phyloP scores from a whole-genome alignment of 1,140 invertebrate species.

The Caerostris extrusa region DNA sequence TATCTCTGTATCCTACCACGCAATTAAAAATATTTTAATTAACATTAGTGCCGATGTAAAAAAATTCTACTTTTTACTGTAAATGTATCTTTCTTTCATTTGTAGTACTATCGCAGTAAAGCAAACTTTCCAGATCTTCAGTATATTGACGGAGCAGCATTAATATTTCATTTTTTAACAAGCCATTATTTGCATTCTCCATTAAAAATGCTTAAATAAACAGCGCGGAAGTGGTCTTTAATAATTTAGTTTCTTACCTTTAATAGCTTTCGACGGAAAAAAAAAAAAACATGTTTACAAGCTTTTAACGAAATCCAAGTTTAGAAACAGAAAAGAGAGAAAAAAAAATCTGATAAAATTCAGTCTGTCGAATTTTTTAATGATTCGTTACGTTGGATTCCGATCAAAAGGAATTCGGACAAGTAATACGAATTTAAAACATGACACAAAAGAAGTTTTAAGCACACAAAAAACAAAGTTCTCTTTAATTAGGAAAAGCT shows the following conservation, averaged over 20 bases:
- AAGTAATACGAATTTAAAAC: constrained; percentile 69
- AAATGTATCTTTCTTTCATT: not conserved
- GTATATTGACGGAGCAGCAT: not conserved
- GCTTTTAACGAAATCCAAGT: not conserved
- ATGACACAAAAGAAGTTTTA: constrained; percentile 55
- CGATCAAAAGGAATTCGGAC: not conserved
- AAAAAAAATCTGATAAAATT: not conserved
- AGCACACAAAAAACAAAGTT: constrained; percentile 32
- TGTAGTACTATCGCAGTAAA: not conserved
- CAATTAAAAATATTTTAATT: no score
- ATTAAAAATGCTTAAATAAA: not conserved
- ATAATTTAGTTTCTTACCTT: not conserved
- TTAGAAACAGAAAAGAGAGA: not conserved
- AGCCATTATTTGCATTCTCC: not conserved
- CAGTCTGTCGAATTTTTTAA: not conserved
- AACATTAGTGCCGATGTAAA: no score
- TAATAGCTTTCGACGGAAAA: not conserved
- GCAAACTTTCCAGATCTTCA: not conserved
- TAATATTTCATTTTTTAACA: not conserved
- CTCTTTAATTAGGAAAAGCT: constrained; percentile 69
- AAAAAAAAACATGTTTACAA: not conserved
- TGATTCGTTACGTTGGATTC: not conserved
- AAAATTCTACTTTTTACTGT: not conserved
- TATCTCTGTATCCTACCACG: no score
- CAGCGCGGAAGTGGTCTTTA: not conserved